These are phyloP conservation scores for Molossus alvarezi DNA, from an alignment of 2,797 vertebrate species.

Conservation along the genomic window DNA sequence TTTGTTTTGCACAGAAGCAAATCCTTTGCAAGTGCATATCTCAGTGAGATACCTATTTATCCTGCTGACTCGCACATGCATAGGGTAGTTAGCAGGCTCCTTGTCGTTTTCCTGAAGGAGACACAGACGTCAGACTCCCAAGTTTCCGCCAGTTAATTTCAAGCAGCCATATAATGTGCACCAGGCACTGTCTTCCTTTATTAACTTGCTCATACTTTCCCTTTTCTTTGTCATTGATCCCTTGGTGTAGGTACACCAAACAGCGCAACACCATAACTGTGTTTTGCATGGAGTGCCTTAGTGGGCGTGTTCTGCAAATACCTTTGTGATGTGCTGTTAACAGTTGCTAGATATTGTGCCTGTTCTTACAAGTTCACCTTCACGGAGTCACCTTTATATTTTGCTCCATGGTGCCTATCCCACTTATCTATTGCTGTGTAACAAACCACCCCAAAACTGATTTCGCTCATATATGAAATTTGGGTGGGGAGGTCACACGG, in stretches of 20 bases:
- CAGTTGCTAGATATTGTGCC: background rate
- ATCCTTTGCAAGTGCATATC: background rate
- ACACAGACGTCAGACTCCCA: background rate
- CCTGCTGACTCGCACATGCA: background rate
- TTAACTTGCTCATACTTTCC: background rate
- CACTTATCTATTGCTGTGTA: background rate
- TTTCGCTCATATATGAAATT: background rate
- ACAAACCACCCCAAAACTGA: background rate
- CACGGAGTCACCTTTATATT: background rate
- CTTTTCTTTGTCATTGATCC: background rate
- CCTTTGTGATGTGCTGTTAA: background rate
- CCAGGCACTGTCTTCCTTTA: background rate
- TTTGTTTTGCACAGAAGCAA: background rate
- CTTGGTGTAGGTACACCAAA: background rate
- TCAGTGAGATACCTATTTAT: background rate
- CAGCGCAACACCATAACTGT: background rate
- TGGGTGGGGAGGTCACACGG: background rate
- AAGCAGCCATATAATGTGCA: accelerated
- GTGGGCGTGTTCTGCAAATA: background rate
- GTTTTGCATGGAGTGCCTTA: background rate
- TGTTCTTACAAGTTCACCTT: background rate
- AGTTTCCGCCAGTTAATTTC: background rate
- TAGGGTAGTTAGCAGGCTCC: background rate
- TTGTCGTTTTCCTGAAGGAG: background rate
- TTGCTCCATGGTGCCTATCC: background rate